phyloP scores from a whole-genome alignment of 2,797 vertebrate species.

The Diplodus sargus region DNA sequence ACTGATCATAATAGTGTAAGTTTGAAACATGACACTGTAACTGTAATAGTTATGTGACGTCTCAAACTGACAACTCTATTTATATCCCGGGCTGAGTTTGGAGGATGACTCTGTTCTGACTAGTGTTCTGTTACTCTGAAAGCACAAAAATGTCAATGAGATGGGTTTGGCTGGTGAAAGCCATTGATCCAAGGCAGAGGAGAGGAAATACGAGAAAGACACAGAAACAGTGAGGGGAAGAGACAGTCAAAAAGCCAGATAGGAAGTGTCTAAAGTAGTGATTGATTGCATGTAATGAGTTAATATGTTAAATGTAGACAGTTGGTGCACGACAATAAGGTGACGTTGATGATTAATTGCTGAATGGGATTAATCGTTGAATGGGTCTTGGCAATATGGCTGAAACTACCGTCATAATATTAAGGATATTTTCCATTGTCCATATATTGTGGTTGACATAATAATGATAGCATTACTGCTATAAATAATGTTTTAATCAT shows the following conservation, averaged over 20 bases:
- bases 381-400: neutral
- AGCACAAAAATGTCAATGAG: slow-evolving; percentile 68
- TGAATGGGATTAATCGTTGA: neutral
- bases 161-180: slow-evolving; percentile 51
- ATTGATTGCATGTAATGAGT: neutral
- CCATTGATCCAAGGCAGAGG: slow-evolving; percentile 65
- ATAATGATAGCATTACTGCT: no score
- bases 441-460: neutral
- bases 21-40: slow-evolving; percentile 71
- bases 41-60: slow-evolving; percentile 51
- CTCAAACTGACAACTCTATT: slow-evolving; percentile 75
- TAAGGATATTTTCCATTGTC: neutral
- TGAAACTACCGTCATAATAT: neutral
- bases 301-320: neutral
- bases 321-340: neutral
- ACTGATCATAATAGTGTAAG: slow-evolving; percentile 58
- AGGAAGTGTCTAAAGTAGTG: neutral
- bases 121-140: slow-evolving; percentile 70
- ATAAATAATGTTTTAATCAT: no score
- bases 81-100: slow-evolving; percentile 38
- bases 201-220: slow-evolving; percentile 60
- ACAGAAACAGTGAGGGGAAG: slow-evolving; percentile 15
- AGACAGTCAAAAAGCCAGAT: neutral
- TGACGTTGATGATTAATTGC: neutral
- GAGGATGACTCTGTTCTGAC: slow-evolving; percentile 56